phyloP scores from a whole-genome alignment of 2,797 vertebrate genomes.

The Acanthurus tractus region DNA sequence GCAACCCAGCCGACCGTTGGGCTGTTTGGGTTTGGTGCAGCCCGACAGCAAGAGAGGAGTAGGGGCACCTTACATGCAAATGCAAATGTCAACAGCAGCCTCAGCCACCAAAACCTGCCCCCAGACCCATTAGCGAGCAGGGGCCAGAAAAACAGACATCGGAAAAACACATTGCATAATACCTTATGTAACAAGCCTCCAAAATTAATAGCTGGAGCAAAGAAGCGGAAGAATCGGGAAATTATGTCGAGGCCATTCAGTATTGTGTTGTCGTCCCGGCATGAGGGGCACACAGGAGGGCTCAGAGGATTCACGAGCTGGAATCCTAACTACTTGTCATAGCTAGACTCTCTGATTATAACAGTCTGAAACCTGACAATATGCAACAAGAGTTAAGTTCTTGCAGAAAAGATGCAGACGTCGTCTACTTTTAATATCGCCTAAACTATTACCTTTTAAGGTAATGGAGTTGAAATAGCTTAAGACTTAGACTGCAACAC shows the following conservation, averaged over 20 bases:
- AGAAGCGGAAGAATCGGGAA: conserved; percentile 73
- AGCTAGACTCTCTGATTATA: neutral
- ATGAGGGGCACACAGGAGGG: conserved; percentile 54
- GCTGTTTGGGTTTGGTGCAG: conserved; percentile 57
- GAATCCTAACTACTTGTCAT: neutral
- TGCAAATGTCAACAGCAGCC: conserved; percentile 67
- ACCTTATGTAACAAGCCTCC: conserved; percentile 66
- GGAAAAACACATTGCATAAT: conserved; percentile 78
- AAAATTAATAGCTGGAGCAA: conserved; percentile 69
- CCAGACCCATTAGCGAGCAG: conserved; percentile 58
- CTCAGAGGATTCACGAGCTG: conserved; percentile 20
- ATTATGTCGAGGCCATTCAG: conserved; percentile 65
- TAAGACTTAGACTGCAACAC: too few species aligned
- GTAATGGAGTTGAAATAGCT: neutral
- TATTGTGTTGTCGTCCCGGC: conserved; percentile 53
- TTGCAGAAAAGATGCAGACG: neutral
- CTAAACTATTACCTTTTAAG: neutral
- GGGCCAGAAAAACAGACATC: conserved; percentile 57
- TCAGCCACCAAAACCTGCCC: conserved; percentile 48
- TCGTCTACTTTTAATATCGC: neutral
- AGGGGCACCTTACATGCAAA: conserved; percentile 54
- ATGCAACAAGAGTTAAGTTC: neutral
- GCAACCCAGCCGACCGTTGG: conserved; percentile 42
- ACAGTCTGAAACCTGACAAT: neutral
- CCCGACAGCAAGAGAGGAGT: conserved; percentile 44